These are phyloP conservation scores for Eueides isabella DNA, from an alignment of 1,140 invertebrate species.

Conservation along the genomic window DNA sequence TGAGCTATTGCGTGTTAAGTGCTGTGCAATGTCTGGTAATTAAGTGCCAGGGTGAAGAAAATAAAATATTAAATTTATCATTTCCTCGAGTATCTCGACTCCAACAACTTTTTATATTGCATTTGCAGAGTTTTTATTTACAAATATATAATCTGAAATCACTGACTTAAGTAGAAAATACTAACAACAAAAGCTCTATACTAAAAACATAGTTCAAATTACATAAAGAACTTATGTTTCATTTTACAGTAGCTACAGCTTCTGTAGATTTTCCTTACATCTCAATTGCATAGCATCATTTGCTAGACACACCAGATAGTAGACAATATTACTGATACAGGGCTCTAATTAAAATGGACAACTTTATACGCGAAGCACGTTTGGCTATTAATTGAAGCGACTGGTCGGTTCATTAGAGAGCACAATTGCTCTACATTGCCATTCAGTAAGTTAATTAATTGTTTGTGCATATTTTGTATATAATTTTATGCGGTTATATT, in stretches of 20 bases:
- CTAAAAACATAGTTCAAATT: neutral
- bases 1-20: no score
- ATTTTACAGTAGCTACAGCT: neutral
- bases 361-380: constrained; percentile 58
- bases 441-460: constrained; percentile 62
- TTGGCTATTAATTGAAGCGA: constrained; percentile 65
- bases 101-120: no score
- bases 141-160: neutral
- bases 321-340: constrained; percentile 20
- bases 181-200: neutral
- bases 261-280: neutral
- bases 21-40: no score
- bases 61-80: no score
- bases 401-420: constrained; percentile 62
- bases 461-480: constrained; percentile 44
- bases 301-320: constrained; percentile 25
- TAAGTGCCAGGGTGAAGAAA: no score
- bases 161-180: neutral
- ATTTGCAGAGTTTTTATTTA: neutral
- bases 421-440: constrained; percentile 56
- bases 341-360: constrained; percentile 51
- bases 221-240: neutral
- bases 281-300: neutral
- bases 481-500: constrained; percentile 26
- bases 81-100: no score